Evolutionary conservation across 2,113 vertebrate species (phyloP), one percentile per base, ranked within the genome.

Genomic region (Leptobrachium ailaonicum): DNA sequence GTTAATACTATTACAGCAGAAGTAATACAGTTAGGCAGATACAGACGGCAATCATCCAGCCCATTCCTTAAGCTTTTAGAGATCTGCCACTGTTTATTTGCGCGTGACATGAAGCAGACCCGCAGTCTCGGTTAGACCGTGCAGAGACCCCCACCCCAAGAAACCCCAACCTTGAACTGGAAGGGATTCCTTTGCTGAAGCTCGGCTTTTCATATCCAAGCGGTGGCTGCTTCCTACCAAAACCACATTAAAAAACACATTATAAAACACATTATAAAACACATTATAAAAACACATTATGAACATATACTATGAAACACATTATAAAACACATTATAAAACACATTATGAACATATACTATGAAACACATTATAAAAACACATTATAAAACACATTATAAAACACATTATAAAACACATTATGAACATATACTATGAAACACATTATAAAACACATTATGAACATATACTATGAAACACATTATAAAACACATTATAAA

Each of bases 191-290:
- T 85, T 56, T 41, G 44, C 60, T 41, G 82, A 71, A 75, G 71
- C 43, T 58, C 83, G 69, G 66, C 41, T 41, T 88, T 82, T 88
- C 85, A 87, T 78, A 74, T 82, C 83, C 79, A 82, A 82, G 82
- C 66, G 72, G 78, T 77, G 67, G 67, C 74, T 83, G 66, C 76
- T 75, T 77, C 82, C 87, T 83, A 67, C 0, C 20, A 3, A 87
- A 87, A 90, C 86, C 83, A 83, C 88, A 89, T 85, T 83, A 58
- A 83, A n/a, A n/a, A n/a, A n/a, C n/a, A n/a, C n/a, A 32, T 32
- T 32, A 32, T 32, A 32, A 32, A 32, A 32, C 20, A 32, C n/a
- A n/a, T n/a, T n/a, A n/a, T n/a, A n/a, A n/a, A n/a, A n/a, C n/a
- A n/a, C n/a, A n/a, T n/a, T n/a, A n/a, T n/a, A n/a, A n/a, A n/a